Conservation (phyloP, 2,888 invertebrate species). For the Alviniconcha strummeri region DNA sequence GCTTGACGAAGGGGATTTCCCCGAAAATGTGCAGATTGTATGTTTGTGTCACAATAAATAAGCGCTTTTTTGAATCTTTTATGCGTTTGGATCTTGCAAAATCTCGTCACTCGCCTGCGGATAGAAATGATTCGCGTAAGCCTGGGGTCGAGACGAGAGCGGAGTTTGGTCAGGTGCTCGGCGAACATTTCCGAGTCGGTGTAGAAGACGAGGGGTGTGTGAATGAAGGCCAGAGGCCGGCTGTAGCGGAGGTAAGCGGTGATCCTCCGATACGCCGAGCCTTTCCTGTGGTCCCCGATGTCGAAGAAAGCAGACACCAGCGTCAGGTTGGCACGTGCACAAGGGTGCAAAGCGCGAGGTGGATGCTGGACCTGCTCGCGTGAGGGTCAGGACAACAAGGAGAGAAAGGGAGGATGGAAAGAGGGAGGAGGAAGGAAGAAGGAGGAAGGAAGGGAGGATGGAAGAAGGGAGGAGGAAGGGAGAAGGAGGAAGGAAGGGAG, state of each 20-base stretch:
- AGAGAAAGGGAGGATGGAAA: too few species aligned
- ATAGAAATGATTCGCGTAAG: conserved; percentile 43
- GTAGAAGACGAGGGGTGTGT: conserved; percentile 50
- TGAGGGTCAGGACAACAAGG: too few species aligned
- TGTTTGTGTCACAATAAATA: too few species aligned
- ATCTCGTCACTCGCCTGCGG: conserved; percentile 23
- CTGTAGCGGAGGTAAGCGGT: conserved; percentile 45
- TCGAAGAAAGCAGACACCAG: conserved; percentile 55
- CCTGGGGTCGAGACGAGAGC: conserved; percentile 28
- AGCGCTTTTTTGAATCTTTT: too few species aligned
- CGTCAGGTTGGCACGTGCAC: conserved; percentile 36
- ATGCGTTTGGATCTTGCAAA: too few species aligned
- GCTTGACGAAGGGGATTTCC: too few species aligned
- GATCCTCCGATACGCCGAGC: conserved; percentile 26
- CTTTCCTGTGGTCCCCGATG: conserved; percentile 49
- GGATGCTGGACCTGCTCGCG: too few species aligned
- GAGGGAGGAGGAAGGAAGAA: too few species aligned
- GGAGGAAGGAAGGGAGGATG: too few species aligned
- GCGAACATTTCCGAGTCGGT: conserved; percentile 46
- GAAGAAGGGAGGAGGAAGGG: too few species aligned
- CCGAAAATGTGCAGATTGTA: too few species aligned
- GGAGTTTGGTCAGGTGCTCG: conserved; percentile 33
- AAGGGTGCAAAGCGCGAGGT: neutral
- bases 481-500: too few species aligned
- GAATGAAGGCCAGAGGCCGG: conserved; percentile 37